A percentile compares a stretch with the other conserved stretches of the same genome.
phyloP scores from a whole-genome alignment of 2,888 invertebrate species.

The Heliconius cydno region DNA sequence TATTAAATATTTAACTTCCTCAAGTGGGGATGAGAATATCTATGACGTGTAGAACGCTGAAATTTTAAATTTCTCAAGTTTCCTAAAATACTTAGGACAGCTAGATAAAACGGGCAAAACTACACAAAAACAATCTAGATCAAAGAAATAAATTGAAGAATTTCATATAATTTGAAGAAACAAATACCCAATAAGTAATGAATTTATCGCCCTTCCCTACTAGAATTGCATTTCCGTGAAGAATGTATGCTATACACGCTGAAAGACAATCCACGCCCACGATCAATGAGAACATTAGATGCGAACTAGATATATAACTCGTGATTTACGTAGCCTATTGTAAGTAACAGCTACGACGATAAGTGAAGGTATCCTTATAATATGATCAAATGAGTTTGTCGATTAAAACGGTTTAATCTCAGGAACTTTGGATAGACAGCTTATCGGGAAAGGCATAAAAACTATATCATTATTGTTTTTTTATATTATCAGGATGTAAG shows the following conservation, averaged over 20 bases:
- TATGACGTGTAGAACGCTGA: too few relatives aligned
- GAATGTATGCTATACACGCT: slow-evolving; percentile 7
- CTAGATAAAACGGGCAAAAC: background rate
- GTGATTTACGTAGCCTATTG: slow-evolving; percentile 3
- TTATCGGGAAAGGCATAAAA: too few relatives aligned
- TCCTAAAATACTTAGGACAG: too few relatives aligned
- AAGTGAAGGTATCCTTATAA: background rate
- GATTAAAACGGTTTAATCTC: too few relatives aligned
- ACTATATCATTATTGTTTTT: too few relatives aligned
- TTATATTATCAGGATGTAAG: too few relatives aligned
- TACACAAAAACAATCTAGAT: background rate
- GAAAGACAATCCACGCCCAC: slow-evolving; percentile 29
- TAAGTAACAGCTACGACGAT: background rate
- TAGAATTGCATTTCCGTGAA: slow-evolving; percentile 15
- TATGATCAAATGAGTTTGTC: background rate
- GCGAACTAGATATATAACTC: slow-evolving; percentile 13
- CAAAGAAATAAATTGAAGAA: background rate
- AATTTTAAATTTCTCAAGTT: too few relatives aligned
- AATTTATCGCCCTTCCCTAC: slow-evolving; percentile 6
- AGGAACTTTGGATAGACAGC: too few relatives aligned
- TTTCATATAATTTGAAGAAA: background rate
- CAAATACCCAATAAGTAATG: background rate
- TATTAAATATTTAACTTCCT: too few relatives aligned
- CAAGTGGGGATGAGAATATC: too few relatives aligned
- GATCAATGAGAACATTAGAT: slow-evolving; percentile 26